A percentile compares a stretch with the other conserved stretches of the same genome.
These are phyloP conservation scores for Calliopsis andreniformis DNA, from an alignment of 1,140 invertebrate genomes.

Conservation along the genomic window DNA sequence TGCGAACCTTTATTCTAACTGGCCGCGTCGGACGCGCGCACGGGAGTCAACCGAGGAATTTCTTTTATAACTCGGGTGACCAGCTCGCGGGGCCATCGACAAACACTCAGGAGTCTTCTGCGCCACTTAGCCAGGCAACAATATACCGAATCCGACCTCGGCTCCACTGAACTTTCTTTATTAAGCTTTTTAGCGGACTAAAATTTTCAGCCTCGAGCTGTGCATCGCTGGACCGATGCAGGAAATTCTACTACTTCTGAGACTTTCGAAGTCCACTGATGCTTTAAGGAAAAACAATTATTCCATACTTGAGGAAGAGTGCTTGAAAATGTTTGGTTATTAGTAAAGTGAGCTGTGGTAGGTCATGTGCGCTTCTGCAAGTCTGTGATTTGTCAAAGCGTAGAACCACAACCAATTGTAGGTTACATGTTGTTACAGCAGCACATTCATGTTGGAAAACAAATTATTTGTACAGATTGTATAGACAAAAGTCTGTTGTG, in stretches of 20 bases:
- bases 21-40: background rate
- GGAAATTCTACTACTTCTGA: background rate
- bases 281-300: background rate
- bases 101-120: background rate
- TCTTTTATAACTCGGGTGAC: conserved; percentile 11
- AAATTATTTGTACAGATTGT: too few relatives aligned
- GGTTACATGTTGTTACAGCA: too few relatives aligned
- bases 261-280: too few relatives aligned
- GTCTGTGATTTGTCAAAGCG: too few relatives aligned
- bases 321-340: background rate
- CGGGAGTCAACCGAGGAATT: conserved; percentile 30
- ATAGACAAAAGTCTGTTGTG: too few relatives aligned
- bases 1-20: conserved; percentile 42
- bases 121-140: conserved; percentile 17
- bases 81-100: background rate
- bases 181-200: conserved; percentile 5
- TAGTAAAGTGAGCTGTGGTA: too few relatives aligned
- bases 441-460: too few relatives aligned
- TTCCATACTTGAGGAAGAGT: too few relatives aligned
- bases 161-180: conserved; percentile 40
- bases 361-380: too few relatives aligned
- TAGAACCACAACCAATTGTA: too few relatives aligned
- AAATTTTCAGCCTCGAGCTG: background rate
- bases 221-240: background rate
- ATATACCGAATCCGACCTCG: conserved; percentile 16